phyloP scores from a whole-genome alignment of 1,140 invertebrate genomes.

The Papilio xuthus region DNA sequence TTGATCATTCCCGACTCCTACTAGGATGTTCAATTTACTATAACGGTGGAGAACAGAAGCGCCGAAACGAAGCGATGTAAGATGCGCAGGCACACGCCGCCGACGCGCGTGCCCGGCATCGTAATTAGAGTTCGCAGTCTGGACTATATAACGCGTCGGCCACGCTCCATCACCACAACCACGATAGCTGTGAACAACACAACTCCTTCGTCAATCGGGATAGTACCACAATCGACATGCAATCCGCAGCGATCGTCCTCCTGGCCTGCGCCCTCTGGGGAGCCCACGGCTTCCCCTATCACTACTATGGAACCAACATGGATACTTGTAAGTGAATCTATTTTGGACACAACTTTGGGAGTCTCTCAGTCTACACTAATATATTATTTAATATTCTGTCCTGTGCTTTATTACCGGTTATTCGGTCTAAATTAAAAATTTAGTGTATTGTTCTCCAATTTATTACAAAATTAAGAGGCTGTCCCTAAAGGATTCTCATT shows the following conservation, averaged over 20 bases:
- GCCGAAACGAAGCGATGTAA: slow-evolving; percentile 63
- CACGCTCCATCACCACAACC: slow-evolving; percentile 55
- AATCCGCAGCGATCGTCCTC: slow-evolving; percentile 51
- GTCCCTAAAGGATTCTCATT: not conserved
- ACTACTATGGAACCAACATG: slow-evolving; percentile 65
- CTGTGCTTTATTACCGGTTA: not conserved
- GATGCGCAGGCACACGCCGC: slow-evolving; percentile 55
- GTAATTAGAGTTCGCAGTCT: slow-evolving; percentile 64
- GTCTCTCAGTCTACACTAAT: not conserved
- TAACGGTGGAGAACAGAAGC: slow-evolving; percentile 69
- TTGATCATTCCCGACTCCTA: slow-evolving; percentile 53
- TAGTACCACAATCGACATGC: slow-evolving; percentile 53
- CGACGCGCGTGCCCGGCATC: slow-evolving; percentile 60
- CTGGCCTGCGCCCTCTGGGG: slow-evolving; percentile 59
- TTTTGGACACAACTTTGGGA: not conserved
- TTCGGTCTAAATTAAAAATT: not conserved
- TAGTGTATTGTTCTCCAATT: not conserved
- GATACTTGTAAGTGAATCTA: slow-evolving; percentile 65
- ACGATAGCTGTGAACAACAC: slow-evolving; percentile 54
- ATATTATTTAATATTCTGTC: not conserved
- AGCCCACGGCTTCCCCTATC: slow-evolving; percentile 62
- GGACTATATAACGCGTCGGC: slow-evolving; percentile 68
- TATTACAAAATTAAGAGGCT: not conserved
- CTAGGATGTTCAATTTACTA: slow-evolving; percentile 65
- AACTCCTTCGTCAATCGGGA: slow-evolving; percentile 57